These are phyloP conservation scores for Drosophila percnosoma DNA, from an alignment of 2,888 invertebrate species.

Conservation along the genomic window DNA sequence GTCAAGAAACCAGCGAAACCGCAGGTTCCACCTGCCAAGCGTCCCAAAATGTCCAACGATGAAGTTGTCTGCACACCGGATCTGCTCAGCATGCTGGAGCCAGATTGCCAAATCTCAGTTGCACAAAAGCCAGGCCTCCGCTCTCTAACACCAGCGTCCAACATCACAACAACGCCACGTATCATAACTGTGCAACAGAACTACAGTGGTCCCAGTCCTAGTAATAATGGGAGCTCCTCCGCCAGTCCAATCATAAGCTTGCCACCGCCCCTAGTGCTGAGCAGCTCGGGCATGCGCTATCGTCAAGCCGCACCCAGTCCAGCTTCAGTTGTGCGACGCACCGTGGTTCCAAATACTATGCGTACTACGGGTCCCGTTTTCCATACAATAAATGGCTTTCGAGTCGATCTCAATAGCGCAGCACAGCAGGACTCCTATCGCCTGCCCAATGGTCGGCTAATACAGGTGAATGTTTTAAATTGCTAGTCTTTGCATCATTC, in stretches of 20 bases:
- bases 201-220: constrained; percentile 47
- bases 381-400: constrained; percentile 84
- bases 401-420: constrained; percentile 85
- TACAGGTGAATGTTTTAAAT: constrained; percentile 66
- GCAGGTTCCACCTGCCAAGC: constrained; percentile 57
- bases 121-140: constrained; percentile 55
- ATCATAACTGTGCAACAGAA: constrained; percentile 71
- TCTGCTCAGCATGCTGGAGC: constrained; percentile 83
- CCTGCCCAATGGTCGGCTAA: constrained; percentile 84
- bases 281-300: constrained; percentile 77
- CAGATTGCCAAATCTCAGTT: constrained; percentile 83
- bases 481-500: not conserved
- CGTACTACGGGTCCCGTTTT: constrained; percentile 81
- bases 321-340: constrained; percentile 70
- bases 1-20: constrained; percentile 56
- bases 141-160: constrained; percentile 25
- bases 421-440: constrained; percentile 85
- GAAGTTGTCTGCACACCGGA: constrained; percentile 89
- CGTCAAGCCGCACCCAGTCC: constrained; percentile 61
- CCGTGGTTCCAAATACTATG: constrained; percentile 72
- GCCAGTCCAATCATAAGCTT: constrained; percentile 43
- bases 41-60: constrained; percentile 78
- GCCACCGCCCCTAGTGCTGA: constrained; percentile 82
- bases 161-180: constrained; percentile 59
- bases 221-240: constrained; percentile 26